Evolutionary conservation across 1,140 invertebrate species (phyloP).

Genomic region (Zaprionus vittiger): DNA sequence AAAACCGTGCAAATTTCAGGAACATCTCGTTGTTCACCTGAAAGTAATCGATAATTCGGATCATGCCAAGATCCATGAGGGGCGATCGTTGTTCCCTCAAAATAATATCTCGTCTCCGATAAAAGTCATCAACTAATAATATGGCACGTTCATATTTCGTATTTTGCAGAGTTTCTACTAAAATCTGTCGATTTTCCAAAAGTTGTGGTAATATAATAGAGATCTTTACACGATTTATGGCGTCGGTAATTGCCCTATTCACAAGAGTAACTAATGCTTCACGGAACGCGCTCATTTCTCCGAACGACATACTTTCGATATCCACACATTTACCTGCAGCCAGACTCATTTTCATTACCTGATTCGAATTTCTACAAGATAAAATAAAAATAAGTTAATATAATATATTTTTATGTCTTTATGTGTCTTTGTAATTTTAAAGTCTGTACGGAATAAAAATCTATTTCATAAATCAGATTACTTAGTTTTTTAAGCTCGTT

Average conservation of each 20-base stretch:
- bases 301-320: too few species aligned
- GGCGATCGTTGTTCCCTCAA: constrained; percentile 43
- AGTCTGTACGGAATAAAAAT: too few species aligned
- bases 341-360: not conserved
- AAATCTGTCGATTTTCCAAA: constrained; percentile 17
- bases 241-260: constrained; percentile 29
- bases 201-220: constrained; percentile 61
- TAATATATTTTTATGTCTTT: not conserved
- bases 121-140: constrained; percentile 41
- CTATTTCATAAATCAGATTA: too few species aligned
- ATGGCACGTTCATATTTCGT: constrained; percentile 40
- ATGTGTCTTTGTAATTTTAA: not conserved
- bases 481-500: not conserved
- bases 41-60: constrained; percentile 68
- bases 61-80: constrained; percentile 56
- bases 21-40: constrained; percentile 45
- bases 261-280: constrained; percentile 44
- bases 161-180: constrained; percentile 19
- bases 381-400: not conserved
- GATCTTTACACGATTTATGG: constrained; percentile 56
- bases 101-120: constrained; percentile 46
- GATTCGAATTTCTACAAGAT: not conserved
- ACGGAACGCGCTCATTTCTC: constrained; percentile 48
- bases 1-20: constrained; percentile 19
- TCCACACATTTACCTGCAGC: too few species aligned